Conservation (phyloP, 2,113 vertebrate genomes). For the Syngnathus floridae region DNA sequence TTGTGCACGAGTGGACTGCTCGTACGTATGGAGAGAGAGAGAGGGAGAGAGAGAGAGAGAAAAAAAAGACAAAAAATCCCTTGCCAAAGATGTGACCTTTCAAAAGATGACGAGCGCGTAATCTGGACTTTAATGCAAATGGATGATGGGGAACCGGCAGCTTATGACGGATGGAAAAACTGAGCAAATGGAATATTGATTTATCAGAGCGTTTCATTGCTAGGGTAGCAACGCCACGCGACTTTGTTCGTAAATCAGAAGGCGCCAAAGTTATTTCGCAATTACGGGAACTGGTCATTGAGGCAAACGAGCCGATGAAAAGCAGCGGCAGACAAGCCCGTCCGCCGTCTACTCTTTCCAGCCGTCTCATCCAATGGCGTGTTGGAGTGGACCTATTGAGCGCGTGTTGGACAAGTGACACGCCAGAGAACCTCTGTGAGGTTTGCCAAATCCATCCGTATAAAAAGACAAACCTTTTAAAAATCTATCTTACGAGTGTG, state of each 20-base stretch:
- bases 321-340: not conserved
- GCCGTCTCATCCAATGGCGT: not conserved
- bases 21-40: conserved; percentile 22
- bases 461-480: conserved; percentile 18
- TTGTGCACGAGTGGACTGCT: conserved; percentile 37
- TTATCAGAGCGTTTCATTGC: not conserved
- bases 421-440: conserved; percentile 65
- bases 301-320: not conserved
- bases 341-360: not conserved
- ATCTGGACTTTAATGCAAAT: conserved; percentile 11
- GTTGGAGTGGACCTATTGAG: not conserved
- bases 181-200: not conserved
- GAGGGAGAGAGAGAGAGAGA: too few relatives aligned
- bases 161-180: not conserved
- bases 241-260: not conserved
- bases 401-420: not conserved
- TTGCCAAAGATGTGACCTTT: conserved; percentile 78
- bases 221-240: too few relatives aligned
- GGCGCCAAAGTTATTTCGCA: not conserved
- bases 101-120: conserved; percentile 24
- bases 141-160: not conserved
- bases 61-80: conserved; percentile 28
- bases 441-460: conserved; percentile 44
- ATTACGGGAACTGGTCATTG: not conserved
- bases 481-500: conserved; percentile 49